Percentiles rank a stretch among this genome's conserved stretches.
Conservation (phyloP, 2,888 invertebrate species). For the Andricus quercusramuli region DNA sequence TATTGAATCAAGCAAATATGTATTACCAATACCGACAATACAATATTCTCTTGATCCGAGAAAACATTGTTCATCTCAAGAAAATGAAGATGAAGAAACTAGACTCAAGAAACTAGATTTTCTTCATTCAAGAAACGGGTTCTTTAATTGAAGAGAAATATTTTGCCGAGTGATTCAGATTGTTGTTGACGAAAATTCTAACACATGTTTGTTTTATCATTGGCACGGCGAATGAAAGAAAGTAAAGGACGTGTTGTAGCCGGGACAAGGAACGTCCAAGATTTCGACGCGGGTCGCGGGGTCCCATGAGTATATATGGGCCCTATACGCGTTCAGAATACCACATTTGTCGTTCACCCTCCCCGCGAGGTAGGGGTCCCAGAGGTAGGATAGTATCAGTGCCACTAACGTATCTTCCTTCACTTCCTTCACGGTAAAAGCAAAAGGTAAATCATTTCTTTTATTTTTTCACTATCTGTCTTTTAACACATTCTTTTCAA, state of each 20-base stretch:
- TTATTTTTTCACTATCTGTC: not conserved
- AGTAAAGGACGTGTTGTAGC: not conserved
- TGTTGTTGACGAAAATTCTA: not conserved
- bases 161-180: not conserved
- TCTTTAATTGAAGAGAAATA: no score
- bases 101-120: no score
- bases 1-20: no score
- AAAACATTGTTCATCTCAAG: no score
- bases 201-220: not conserved
- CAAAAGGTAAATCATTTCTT: not conserved
- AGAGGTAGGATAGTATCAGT: slow-evolving; percentile 30
- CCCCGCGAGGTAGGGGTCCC: slow-evolving; percentile 65
- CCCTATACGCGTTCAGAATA: slow-evolving; percentile 77
- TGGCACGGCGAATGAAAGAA: not conserved
- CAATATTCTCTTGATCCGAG: no score
- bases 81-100: no score
- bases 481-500: not conserved
- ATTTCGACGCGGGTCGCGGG: slow-evolving; percentile 56
- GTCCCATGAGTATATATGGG: slow-evolving; percentile 75
- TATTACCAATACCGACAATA: no score
- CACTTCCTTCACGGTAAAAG: not conserved
- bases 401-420: slow-evolving; percentile 4
- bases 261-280: slow-evolving; percentile 17
- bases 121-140: no score
- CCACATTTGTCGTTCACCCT: slow-evolving; percentile 75